Conservation (phyloP, 2,797 vertebrate species). For the Strix occidentalis region DNA sequence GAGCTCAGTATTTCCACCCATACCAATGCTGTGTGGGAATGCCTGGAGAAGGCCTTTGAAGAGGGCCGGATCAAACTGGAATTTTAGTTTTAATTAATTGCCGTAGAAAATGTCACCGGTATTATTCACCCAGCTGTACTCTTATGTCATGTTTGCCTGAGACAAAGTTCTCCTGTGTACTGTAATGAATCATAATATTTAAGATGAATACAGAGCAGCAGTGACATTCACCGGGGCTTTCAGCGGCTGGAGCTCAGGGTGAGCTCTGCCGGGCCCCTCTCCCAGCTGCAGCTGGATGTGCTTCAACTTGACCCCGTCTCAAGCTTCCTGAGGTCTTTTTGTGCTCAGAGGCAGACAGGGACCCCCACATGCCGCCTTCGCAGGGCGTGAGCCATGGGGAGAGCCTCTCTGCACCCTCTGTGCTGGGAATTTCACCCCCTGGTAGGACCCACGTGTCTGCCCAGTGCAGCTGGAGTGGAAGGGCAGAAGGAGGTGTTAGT, state of each 20-base stretch:
- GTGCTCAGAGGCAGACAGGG: neutral
- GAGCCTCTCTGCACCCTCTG: neutral
- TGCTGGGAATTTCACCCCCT: neutral
- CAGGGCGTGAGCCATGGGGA: neutral
- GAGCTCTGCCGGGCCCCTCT: neutral
- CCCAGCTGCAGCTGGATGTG: neutral
- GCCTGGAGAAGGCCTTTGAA: conserved; percentile 66
- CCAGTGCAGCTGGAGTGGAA: neutral
- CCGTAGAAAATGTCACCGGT: conserved; percentile 50
- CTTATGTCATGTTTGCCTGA: conserved; percentile 60
- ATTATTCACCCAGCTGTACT: conserved; percentile 55
- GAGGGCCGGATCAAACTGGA: conserved; percentile 45
- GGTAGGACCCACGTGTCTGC: rapidly evolving
- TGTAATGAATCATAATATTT: conserved; percentile 52
- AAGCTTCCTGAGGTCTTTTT: neutral
- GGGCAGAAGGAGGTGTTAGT: neutral
- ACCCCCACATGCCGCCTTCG: rapidly evolving
- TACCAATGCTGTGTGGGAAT: conserved; percentile 41
- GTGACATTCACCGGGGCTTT: conserved; percentile 29
- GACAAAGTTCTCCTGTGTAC: conserved; percentile 53
- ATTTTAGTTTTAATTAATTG: conserved; percentile 65
- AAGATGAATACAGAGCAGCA: neutral
- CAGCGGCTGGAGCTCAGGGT: neutral
- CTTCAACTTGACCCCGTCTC: neutral
- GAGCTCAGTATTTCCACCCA: conserved; percentile 47